Percentiles rank a stretch among this genome's conserved stretches.
These are phyloP conservation scores for Myiotriccus ornatus DNA, from an alignment of 2,797 vertebrate species.

Conservation along the genomic window DNA sequence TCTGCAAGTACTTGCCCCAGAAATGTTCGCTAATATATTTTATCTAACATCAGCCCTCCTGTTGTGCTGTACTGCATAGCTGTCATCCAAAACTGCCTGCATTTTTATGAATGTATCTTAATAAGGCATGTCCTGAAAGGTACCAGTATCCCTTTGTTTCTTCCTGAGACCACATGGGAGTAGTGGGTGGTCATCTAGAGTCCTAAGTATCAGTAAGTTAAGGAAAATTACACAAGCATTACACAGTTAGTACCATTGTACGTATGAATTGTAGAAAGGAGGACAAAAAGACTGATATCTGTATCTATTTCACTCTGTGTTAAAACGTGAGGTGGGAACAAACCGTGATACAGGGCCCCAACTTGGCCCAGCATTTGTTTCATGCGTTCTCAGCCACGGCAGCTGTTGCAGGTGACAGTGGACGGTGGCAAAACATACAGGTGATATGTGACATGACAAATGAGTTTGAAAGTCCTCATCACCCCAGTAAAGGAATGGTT, in stretches of 20 bases:
- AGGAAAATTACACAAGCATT: not conserved
- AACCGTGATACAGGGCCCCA: not conserved
- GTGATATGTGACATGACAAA: not conserved
- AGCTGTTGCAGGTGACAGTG: not conserved
- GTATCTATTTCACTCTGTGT: not conserved
- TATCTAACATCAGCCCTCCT: not conserved
- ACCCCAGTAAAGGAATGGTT: not conserved
- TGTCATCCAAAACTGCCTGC: constrained; percentile 18
- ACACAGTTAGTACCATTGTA: not conserved
- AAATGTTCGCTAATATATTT: constrained; percentile 51
- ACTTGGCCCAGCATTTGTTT: not conserved
- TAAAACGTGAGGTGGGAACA: not conserved
- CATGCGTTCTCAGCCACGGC: not conserved
- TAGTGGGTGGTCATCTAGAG: not conserved
- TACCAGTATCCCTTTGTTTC: not conserved
- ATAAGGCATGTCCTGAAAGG: not conserved
- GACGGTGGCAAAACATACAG: not conserved
- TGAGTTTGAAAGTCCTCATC: not conserved
- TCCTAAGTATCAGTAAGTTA: not conserved
- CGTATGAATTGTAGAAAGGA: not conserved
- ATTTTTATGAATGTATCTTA: not conserved
- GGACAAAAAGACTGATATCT: not conserved
- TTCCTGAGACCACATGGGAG: not conserved
- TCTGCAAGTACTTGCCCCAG: constrained; percentile 37
- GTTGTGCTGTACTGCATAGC: not conserved